Base-by-base conservation (phyloP, 2,797 vertebrate species). In the Cheirogaleus major region DNA sequence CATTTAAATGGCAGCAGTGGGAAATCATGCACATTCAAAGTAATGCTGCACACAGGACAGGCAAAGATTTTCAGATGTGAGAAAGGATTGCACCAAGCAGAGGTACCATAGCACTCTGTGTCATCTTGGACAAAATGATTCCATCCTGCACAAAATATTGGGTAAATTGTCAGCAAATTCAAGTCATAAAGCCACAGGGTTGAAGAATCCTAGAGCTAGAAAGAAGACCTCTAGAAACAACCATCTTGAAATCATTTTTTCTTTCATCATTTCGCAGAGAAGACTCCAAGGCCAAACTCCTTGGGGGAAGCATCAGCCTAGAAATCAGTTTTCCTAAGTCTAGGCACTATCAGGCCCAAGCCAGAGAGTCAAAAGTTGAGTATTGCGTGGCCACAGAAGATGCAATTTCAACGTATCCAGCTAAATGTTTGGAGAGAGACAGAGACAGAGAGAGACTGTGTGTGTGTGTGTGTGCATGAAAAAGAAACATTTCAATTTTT, bases 71-170 rank as follows among this genome's bases (percentile, higher is more conserved):
- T 93, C 79, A 20, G 73, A 41, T 8, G 11, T 87, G n/a, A 75
- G 89, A 50, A 72, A 23, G 59, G 48, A 65, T 73, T 2, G 18
- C 2, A 2, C 55, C 48, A 76, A 73, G 61, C 67, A 27, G 63
- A 87, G 52, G 52, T 18, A 41, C 86, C n/a, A 9, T 20, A 23
- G 32, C 11, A 23, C 43, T 83, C 38, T 1, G 2, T 95, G 92
- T 95, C 75, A 95, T 91, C 93, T 96, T 96, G 86, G 75, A 89
- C 38, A 81, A 59, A 63, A 84, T 5, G 0, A 30, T 88, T 86
- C 95, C 59, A n/a, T 85, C 41, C n/a, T 7, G n/a, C 1, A 15
- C 57, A 45, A 67, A 89, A 35, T 55, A 23, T 5, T 27, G 76
- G 41, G 38, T 7, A 63, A 59, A 38, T 15, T 63, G n/a, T 96